Evolutionary conservation across 2,113 vertebrate genomes (phyloP), one percentile per base, ranked within the genome.

Genomic region (Cebidichthys violaceus): DNA sequence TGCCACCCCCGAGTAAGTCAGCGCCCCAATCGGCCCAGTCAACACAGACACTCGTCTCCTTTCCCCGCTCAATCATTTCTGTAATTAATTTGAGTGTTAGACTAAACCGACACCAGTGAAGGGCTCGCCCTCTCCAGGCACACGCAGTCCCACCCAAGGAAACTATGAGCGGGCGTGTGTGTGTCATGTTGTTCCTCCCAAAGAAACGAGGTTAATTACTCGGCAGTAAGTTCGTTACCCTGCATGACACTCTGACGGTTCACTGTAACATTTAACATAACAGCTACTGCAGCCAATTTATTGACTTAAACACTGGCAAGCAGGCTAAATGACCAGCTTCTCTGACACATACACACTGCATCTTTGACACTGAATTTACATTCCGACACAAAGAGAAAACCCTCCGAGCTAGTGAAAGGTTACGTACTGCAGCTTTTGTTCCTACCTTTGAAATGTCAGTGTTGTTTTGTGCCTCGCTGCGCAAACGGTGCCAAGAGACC

Each of bases 391-490:
- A 31, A 37, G 55, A 33, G 24, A 31, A 85, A 66, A 77, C 65
- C 61, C n/a, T 60, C 45, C 24, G 54, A 35, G 43, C 41, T 31
- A 18, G 47, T 87, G 66, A 87, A 90, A 90, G 83, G 70, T 89
- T 82, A 73, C 33, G 17, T 47, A 39, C 57, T 62, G 72, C 59
- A 52, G 70, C 85, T 54, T 86, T 85, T 76, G 67, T 79, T n/a
- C 70, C 76, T 54, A 45, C 62, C 52, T 70, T 71, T 66, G 43
- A 90, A 92, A 92, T 90, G 89, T 86, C 87, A 90, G 13, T 18
- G 87, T 70, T 83, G 89, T 89, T 90, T 74, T 75, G 59, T 83
- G 81, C 79, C 69, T 87, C 9, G 14, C 24, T 60, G 71, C 61
- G 62, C 68, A 83, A 85, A 67, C 31, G 41, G 41, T 67, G 45